Percentiles rank a stretch among this genome's conserved stretches.
Conservation (phyloP, 2,888 invertebrate species). For the Drosophila differens region DNA sequence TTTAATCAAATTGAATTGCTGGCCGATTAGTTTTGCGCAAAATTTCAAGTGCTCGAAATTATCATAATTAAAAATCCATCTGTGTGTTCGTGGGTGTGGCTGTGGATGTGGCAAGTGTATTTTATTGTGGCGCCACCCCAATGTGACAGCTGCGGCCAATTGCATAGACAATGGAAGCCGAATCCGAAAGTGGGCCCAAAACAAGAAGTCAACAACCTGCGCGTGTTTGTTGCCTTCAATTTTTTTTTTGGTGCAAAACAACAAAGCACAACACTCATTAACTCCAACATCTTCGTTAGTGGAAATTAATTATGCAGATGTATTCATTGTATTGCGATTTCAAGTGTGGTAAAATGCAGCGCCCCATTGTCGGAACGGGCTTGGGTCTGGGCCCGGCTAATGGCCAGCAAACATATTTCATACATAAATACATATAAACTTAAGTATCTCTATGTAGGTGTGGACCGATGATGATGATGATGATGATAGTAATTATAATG, state of each 20-base stretch:
- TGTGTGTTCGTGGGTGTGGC: constrained; percentile 17
- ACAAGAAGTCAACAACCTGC: constrained; percentile 78
- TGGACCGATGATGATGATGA: constrained; percentile 33
- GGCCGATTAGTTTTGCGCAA: constrained; percentile 25
- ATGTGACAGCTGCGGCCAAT: constrained; percentile 56
- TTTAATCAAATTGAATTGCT: constrained; percentile 27
- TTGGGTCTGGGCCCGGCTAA: constrained; percentile 47
- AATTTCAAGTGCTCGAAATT: constrained; percentile 61
- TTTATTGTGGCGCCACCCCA: constrained; percentile 48
- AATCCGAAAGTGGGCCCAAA: constrained; percentile 58
- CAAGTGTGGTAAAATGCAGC: constrained; percentile 81
- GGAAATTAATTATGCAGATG: constrained; percentile 81
- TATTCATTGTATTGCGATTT: constrained; percentile 82
- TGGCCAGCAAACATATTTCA: constrained; percentile 30
- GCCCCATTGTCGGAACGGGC: constrained; percentile 56
- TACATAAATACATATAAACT: neutral
- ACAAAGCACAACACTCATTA: constrained; percentile 61
- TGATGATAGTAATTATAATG: constrained; percentile 47
- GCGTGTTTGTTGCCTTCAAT: constrained; percentile 76
- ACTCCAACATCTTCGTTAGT: constrained; percentile 76
- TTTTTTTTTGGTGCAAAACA: constrained; percentile 62
- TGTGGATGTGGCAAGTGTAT: constrained; percentile 59
- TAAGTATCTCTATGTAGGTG: constrained; percentile 49
- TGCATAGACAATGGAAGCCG: constrained; percentile 45
- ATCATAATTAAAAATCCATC: constrained; percentile 79